phyloP scores from a whole-genome alignment of 2,888 invertebrate species.

The Ephialtes manifestator region DNA sequence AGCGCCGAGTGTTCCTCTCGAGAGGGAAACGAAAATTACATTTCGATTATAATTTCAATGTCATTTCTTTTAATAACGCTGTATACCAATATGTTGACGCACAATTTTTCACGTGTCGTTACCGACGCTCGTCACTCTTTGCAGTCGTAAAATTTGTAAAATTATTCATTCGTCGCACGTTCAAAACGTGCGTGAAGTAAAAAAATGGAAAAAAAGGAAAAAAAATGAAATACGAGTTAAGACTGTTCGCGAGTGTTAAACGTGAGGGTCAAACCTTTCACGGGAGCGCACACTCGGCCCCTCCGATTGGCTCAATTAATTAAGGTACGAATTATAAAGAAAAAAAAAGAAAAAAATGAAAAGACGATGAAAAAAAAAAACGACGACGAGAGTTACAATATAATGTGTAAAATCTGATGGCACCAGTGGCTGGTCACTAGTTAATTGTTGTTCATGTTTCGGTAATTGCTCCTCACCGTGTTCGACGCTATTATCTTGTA shows the following conservation, averaged over 20 bases:
- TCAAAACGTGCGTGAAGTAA: slow-evolving; percentile 63
- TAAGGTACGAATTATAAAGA: slow-evolving; percentile 75
- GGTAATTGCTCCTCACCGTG: slow-evolving; percentile 69
- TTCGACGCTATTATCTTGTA: slow-evolving; percentile 47
- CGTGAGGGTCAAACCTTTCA: slow-evolving; percentile 44
- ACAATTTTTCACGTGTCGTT: slow-evolving; percentile 39
- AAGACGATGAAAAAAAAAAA: slow-evolving; percentile 44
- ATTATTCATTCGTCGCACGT: slow-evolving; percentile 49
- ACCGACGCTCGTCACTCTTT: slow-evolving; percentile 33
- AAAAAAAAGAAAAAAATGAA: slow-evolving; percentile 45
- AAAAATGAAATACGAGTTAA: slow-evolving; percentile 58
- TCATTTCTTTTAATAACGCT: slow-evolving; percentile 5
- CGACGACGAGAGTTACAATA: slow-evolving; percentile 52
- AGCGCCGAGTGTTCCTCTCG: slow-evolving; percentile 70
- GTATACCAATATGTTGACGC: slow-evolving; percentile 41
- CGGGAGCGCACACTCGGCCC: slow-evolving; percentile 74
- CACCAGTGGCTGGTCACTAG: slow-evolving; percentile 78
- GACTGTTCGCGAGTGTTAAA: slow-evolving; percentile 52
- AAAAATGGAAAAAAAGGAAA: slow-evolving; percentile 36
- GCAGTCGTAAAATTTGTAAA: slow-evolving; percentile 32
- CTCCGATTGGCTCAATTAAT: slow-evolving; percentile 82
- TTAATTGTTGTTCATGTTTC: slow-evolving; percentile 76
- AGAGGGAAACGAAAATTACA: slow-evolving; percentile 42
- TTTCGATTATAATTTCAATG: slow-evolving; percentile 50
- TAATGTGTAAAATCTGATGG: slow-evolving; percentile 57